phyloP scores from a whole-genome alignment of 2,888 invertebrate genomes.

The Physocephala rufipes region DNA sequence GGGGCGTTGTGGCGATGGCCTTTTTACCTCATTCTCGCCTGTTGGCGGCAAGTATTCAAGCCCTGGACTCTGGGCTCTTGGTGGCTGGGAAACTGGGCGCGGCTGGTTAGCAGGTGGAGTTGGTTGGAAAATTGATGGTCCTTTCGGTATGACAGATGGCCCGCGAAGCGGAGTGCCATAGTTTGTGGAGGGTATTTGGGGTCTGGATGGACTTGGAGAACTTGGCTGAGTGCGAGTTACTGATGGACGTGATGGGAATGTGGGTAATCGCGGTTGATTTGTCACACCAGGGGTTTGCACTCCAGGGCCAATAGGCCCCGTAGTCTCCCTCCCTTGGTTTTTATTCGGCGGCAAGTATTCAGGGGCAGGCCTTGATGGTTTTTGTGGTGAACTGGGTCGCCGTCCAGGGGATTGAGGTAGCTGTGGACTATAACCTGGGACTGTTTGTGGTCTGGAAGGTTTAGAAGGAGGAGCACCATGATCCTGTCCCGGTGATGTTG shows the following conservation, averaged over 20 bases:
- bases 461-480: slow-evolving; percentile 29
- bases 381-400: slow-evolving; percentile 26
- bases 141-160: too few relatives aligned
- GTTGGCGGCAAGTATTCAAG: slow-evolving; percentile 47
- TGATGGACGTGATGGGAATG: slow-evolving; percentile 44
- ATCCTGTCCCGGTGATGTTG: slow-evolving; percentile 33
- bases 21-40: slow-evolving; percentile 45
- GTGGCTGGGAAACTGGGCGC: slow-evolving; percentile 27
- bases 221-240: slow-evolving; percentile 14
- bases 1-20: slow-evolving; percentile 29
- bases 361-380: slow-evolving; percentile 16
- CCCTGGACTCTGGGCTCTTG: slow-evolving; percentile 31
- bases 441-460: slow-evolving; percentile 31
- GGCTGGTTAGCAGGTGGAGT: slow-evolving; percentile 42
- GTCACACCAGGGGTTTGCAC: not conserved
- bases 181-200: slow-evolving; percentile 39
- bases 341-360: slow-evolving; percentile 39
- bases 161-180: slow-evolving; percentile 33
- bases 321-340: slow-evolving; percentile 45
- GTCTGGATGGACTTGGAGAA: slow-evolving; percentile 37
- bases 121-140: slow-evolving; percentile 33
- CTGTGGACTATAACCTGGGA: slow-evolving; percentile 32
- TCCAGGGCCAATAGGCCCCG: slow-evolving; percentile 39
- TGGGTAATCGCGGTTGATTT: slow-evolving; percentile 17
- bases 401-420: slow-evolving; percentile 31